These are phyloP conservation scores for Plectrocnemia conspersa DNA, from an alignment of 1,140 invertebrate genomes.

Conservation along the genomic window DNA sequence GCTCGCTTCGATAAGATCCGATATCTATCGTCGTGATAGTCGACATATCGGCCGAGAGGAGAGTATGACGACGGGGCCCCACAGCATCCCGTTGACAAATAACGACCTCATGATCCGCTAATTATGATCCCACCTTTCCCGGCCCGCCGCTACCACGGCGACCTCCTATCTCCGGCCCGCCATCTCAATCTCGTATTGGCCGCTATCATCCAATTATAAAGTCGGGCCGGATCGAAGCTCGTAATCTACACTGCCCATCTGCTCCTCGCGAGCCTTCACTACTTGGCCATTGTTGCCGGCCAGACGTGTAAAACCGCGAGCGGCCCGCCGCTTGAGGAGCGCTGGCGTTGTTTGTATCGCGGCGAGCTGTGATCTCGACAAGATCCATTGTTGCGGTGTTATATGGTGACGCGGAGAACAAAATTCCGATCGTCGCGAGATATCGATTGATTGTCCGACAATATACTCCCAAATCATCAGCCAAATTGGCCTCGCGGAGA, in stretches of 20 bases:
- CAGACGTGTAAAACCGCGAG: neutral
- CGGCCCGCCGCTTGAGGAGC: too few relatives aligned
- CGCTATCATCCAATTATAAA: slow-evolving; percentile 19
- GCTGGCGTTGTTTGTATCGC: too few relatives aligned
- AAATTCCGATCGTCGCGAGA: neutral
- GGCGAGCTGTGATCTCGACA: slow-evolving; percentile 4
- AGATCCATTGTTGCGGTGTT: slow-evolving; percentile 5
- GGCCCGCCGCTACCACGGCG: neutral
- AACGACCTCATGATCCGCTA: slow-evolving; percentile 16
- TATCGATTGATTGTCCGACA: slow-evolving; percentile 1
- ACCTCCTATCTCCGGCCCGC: too few relatives aligned
- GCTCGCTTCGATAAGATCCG: too few relatives aligned
- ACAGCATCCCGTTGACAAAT: slow-evolving; percentile 10
- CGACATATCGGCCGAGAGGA: neutral
- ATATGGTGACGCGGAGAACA: neutral
- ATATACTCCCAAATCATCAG: neutral
- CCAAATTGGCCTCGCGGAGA: too few relatives aligned
- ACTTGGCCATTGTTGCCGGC: neutral
- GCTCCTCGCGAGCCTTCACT: neutral
- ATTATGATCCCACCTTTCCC: slow-evolving; percentile 14
- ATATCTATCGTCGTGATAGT: too few relatives aligned
- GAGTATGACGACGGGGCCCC: neutral
- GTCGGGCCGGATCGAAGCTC: slow-evolving; percentile 3
- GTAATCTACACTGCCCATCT: slow-evolving; percentile 14
- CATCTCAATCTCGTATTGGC: slow-evolving; percentile 19